Percentiles rank a stretch among this genome's conserved stretches.
Evolutionary conservation across 2,888 invertebrate genomes (phyloP).

Genomic region (Rutpela maculata): DNA sequence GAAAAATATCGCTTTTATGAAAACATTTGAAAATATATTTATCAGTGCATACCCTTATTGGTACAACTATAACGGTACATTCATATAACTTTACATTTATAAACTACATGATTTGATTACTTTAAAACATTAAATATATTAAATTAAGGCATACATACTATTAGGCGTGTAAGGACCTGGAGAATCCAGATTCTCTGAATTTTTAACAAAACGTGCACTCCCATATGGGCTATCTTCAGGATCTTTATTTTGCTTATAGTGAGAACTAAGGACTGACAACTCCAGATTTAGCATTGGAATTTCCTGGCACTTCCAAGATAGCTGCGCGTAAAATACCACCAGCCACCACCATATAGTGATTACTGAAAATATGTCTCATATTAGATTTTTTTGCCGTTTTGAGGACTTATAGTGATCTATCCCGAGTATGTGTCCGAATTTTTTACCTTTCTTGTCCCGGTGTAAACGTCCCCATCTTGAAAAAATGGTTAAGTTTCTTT

Average conservation of each 20-base stretch:
- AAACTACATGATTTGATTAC: too few species aligned
- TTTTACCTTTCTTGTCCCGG: too few species aligned
- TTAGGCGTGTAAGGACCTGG: constrained; percentile 29
- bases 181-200: constrained; percentile 15
- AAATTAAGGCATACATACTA: constrained; percentile 25
- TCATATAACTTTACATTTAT: too few species aligned
- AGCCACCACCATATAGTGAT: constrained; percentile 50
- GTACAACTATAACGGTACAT: too few species aligned
- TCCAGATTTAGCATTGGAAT: constrained; percentile 31
- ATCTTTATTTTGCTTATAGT: not conserved
- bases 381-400: too few species aligned
- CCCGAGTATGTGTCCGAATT: too few species aligned
- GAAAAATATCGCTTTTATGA: too few species aligned
- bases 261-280: constrained; percentile 23
- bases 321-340: constrained; percentile 41
- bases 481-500: too few species aligned
- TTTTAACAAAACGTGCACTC: not conserved
- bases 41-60: too few species aligned
- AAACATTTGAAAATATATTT: too few species aligned
- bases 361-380: constrained; percentile 35
- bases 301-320: constrained; percentile 40
- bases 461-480: too few species aligned
- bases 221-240: not conserved
- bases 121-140: not conserved
- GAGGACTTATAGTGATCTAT: too few species aligned